phyloP scores from a whole-genome alignment of 2,888 invertebrate genomes.

The Caenorhabditis zanzibari region DNA sequence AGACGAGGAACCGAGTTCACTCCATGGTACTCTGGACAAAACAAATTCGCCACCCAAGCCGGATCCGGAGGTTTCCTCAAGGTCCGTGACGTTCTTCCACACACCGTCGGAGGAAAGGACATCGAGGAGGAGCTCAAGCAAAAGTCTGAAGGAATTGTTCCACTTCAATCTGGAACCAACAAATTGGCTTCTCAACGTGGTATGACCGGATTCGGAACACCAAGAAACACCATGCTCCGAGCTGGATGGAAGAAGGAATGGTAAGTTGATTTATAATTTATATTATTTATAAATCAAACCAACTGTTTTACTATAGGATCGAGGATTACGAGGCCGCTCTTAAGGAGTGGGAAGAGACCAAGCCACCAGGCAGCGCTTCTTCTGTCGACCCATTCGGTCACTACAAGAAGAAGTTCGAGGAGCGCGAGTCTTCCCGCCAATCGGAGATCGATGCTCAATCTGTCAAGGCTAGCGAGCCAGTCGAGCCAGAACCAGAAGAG shows the following conservation, averaged over 20 bases:
- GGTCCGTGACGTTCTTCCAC: conserved; percentile 82
- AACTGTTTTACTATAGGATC: conserved; percentile 71
- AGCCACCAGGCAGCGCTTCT: conserved; percentile 82
- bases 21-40: conserved; percentile 83
- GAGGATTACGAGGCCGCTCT: conserved; percentile 83
- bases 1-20: conserved; percentile 82
- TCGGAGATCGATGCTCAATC: conserved; percentile 72
- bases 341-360: conserved; percentile 83
- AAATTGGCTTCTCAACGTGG: conserved; percentile 85
- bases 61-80: conserved; percentile 83
- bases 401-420: conserved; percentile 82
- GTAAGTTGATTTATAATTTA: conserved; percentile 61
- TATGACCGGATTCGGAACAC: conserved; percentile 86
- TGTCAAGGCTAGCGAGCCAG: conserved; percentile 71
- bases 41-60: conserved; percentile 83
- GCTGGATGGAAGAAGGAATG: conserved; percentile 84
- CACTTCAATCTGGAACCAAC: conserved; percentile 86
- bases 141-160: conserved; percentile 82
- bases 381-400: conserved; percentile 81
- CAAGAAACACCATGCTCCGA: conserved; percentile 83
- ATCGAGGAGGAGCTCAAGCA: conserved; percentile 81
- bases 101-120: conserved; percentile 82
- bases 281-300: background rate
- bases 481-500: conserved; percentile 69
- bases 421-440: conserved; percentile 77